Evolutionary conservation across 2,888 invertebrate species (phyloP).

Genomic region (Melinaea menophilus): DNA sequence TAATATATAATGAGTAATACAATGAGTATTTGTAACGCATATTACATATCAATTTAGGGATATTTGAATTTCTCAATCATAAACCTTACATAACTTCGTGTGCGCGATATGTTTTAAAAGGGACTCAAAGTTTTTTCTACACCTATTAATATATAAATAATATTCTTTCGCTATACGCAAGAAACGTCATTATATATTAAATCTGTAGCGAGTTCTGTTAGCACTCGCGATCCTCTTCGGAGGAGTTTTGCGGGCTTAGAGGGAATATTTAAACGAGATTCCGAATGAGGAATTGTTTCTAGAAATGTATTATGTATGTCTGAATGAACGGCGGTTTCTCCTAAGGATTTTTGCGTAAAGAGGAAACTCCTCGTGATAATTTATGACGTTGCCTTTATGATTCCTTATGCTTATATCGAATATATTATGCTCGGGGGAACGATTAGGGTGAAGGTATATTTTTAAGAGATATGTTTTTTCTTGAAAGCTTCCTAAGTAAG

Average conservation of each 20-base stretch:
- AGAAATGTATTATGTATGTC: conserved; percentile 43
- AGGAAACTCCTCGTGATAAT: conserved; percentile 15
- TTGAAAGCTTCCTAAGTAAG: conserved; percentile 2
- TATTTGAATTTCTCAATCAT: no score
- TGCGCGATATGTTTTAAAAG: no score
- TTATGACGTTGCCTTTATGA: conserved; percentile 20
- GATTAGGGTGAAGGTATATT: conserved; percentile 15
- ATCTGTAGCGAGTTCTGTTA: conserved; percentile 22
- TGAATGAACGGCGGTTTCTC: conserved; percentile 39
- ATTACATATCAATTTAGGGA: no score
- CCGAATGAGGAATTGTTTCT: conserved; percentile 42
- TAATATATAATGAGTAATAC: no score
- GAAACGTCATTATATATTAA: conserved; percentile 25
- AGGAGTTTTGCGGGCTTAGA: conserved; percentile 38
- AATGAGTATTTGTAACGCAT: no score
- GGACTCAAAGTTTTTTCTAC: no score
- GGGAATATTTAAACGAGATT: conserved; percentile 54
- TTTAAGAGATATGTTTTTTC: background rate
- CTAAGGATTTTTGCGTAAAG: conserved; percentile 8
- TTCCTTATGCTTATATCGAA: conserved; percentile 18
- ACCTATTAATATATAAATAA: background rate
- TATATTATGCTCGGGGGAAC: conserved; percentile 26
- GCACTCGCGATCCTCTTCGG: conserved; percentile 15
- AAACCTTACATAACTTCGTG: no score
- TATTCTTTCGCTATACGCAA: background rate